Evolutionary conservation across 2,113 vertebrate species (phyloP).

Genomic region (Pithys albifrons): DNA sequence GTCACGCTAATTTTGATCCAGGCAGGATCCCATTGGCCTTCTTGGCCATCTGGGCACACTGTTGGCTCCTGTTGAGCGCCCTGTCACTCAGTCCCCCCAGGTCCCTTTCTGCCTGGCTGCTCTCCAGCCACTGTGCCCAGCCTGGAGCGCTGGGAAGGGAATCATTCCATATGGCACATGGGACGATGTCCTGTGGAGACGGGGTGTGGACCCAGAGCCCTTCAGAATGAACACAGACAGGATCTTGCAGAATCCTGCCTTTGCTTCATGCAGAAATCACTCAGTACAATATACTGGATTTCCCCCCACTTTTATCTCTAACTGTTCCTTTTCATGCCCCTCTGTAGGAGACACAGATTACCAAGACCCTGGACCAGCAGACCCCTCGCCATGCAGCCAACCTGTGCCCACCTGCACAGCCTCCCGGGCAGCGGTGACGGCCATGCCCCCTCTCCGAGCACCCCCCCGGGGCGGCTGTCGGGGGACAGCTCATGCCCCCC

Average conservation of each 20-base stretch:
- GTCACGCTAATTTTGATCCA: too few relatives aligned
- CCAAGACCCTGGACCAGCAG: slow-evolving; percentile 69
- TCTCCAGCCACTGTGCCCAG: too few relatives aligned
- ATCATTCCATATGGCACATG: background rate
- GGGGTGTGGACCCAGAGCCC: background rate
- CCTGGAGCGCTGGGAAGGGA: background rate
- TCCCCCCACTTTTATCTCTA: background rate
- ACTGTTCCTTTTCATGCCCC: background rate
- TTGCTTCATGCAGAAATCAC: background rate
- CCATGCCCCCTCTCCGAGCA: slow-evolving; percentile 70
- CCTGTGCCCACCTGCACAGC: slow-evolving; percentile 66
- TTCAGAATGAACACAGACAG: too few relatives aligned
- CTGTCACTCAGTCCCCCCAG: too few relatives aligned
- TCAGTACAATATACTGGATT: background rate
- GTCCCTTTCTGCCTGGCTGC: too few relatives aligned
- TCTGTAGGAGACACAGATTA: slow-evolving; percentile 66
- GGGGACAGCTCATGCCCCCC: slow-evolving; percentile 65
- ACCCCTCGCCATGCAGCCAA: slow-evolving; percentile 82
- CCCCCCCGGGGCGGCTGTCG: background rate
- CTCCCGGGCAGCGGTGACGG: slow-evolving; percentile 62
- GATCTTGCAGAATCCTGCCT: background rate
- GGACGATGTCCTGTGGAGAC: background rate
- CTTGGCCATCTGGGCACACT: too few relatives aligned
- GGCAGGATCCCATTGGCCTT: too few relatives aligned
- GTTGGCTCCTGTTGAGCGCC: too few relatives aligned